These are phyloP conservation scores for Zapornia atra DNA, from an alignment of 2,113 vertebrate genomes.

Conservation along the genomic window DNA sequence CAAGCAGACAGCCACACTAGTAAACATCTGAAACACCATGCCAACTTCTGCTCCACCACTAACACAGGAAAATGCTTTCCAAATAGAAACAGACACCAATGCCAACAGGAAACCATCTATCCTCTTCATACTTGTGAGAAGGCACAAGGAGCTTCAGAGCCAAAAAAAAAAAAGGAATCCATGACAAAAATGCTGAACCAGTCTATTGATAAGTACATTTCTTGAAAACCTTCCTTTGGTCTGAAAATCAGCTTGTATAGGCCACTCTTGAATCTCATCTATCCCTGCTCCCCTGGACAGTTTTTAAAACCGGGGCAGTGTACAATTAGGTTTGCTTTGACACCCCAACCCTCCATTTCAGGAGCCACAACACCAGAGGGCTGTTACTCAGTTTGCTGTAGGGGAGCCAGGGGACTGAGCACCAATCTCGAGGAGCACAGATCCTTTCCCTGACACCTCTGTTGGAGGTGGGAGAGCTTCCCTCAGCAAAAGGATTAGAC, in stretches of 20 bases:
- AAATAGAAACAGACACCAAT: not conserved
- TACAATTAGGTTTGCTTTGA: not conserved
- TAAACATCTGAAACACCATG: not conserved
- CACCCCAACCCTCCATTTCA: not conserved
- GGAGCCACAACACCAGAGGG: not conserved
- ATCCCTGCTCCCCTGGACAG: not conserved
- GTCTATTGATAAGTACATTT: not conserved
- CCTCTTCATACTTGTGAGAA: not conserved
- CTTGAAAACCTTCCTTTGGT: not conserved
- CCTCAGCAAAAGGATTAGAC: not conserved
- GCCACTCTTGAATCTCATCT: not conserved
- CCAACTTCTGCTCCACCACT: not conserved
- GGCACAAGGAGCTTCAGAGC: not conserved
- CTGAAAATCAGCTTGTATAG: not conserved
- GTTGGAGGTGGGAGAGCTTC: not conserved
- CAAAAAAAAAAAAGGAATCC: not conserved
- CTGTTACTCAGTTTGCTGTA: not conserved
- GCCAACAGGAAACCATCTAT: not conserved
- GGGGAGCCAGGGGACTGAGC: not conserved
- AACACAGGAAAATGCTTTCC: not conserved
- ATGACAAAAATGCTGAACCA: not conserved
- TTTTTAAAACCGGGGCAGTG: not conserved
- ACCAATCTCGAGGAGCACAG: fast-evolving
- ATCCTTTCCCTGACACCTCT: not conserved
- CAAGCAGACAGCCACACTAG: not conserved